Conservation (phyloP, 2,113 vertebrate species). For the Xenotilapia leptura region DNA sequence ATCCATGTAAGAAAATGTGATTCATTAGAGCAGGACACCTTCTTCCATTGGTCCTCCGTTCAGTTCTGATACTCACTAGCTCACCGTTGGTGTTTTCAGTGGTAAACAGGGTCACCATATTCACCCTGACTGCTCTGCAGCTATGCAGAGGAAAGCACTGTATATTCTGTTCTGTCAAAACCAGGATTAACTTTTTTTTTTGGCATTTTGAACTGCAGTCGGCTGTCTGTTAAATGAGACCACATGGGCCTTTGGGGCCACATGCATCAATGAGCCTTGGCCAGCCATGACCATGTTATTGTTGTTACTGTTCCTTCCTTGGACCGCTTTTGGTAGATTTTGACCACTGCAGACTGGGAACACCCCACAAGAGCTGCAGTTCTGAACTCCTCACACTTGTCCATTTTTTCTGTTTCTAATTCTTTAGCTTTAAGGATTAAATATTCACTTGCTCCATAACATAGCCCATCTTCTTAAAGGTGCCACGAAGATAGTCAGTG, state of each 20-base stretch:
- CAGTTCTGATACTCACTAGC: not conserved
- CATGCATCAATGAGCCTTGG: not conserved
- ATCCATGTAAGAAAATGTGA: not conserved
- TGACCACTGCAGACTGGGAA: not conserved
- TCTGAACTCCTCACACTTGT: not conserved
- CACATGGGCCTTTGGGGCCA: not conserved
- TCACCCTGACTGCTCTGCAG: not conserved
- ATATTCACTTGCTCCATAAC: not conserved
- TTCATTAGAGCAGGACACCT: not conserved
- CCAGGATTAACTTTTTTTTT: not conserved
- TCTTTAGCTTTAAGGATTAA: not conserved
- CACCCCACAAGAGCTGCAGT: not conserved
- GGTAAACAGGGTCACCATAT: not conserved
- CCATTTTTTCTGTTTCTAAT: not conserved
- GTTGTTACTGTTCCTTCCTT: not conserved
- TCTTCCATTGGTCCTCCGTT: not conserved
- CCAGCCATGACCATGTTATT: not conserved
- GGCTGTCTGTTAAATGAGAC: not conserved
- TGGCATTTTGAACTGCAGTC: not conserved
- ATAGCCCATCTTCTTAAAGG: not conserved
- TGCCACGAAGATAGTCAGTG: not conserved
- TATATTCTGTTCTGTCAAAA: not conserved
- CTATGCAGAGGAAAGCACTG: not conserved
- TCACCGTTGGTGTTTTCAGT: not conserved
- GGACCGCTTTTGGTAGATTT: not conserved